These are phyloP conservation scores for Trichogramma evanescens DNA, from an alignment of 2,888 invertebrate species.

Conservation along the genomic window DNA sequence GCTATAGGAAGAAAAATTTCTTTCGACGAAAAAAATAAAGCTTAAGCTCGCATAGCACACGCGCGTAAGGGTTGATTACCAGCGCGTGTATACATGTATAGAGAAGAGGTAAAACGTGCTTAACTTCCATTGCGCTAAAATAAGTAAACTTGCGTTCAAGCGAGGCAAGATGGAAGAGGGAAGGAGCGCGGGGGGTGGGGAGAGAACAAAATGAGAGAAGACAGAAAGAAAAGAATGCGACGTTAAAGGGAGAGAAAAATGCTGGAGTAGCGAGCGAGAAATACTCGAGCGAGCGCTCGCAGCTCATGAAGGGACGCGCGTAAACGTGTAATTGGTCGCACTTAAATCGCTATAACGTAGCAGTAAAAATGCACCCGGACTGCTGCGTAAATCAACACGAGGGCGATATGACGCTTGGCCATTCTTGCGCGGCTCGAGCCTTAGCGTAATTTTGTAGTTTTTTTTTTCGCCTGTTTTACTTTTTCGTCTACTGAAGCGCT, in stretches of 20 bases:
- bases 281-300: slow-evolving; percentile 15
- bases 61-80: too few species aligned
- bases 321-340: slow-evolving; percentile 46
- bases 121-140: too few species aligned
- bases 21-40: too few species aligned
- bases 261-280: background rate
- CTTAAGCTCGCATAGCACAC: too few species aligned
- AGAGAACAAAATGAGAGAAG: slow-evolving; percentile 5
- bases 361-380: slow-evolving; percentile 42
- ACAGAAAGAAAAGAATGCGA: background rate
- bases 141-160: too few species aligned
- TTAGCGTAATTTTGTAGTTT: too few species aligned
- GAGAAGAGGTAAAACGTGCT: too few species aligned
- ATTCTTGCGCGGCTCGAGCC: background rate
- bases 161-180: background rate
- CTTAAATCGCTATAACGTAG: slow-evolving; percentile 45
- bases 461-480: too few species aligned
- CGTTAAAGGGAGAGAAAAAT: slow-evolving; percentile 11
- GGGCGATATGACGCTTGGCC: slow-evolving; percentile 38
- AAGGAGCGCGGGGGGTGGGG: slow-evolving; percentile 2
- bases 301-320: slow-evolving; percentile 27
- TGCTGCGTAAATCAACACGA: slow-evolving; percentile 43
- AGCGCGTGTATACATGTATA: too few species aligned
- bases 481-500: too few species aligned
- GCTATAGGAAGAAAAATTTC: background rate